Base-by-base conservation (phyloP, 2,797 vertebrate species). In the Dryobates pubescens region DNA sequence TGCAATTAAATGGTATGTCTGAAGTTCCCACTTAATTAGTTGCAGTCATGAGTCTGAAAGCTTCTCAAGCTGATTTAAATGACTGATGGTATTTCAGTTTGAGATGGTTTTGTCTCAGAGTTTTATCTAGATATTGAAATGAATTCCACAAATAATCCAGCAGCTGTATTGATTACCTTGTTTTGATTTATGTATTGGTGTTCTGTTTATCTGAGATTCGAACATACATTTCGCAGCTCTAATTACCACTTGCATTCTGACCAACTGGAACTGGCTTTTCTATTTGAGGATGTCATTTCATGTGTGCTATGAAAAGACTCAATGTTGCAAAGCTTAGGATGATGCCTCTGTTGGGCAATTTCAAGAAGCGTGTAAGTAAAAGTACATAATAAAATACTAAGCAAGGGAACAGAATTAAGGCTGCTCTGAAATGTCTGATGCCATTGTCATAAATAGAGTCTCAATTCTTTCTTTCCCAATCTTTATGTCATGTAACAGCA, bases 51-150 rank as follows among this genome's bases (percentile, higher is more conserved):
- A 93, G 81, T 94, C 93, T 96, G 95, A 97, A 96, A 95, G 94
- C 90, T 95, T 95, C 95, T 97, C 92, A 93, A 93, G 96, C 95
- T 92, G 91, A 96, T 97, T 94, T 93, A 67, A 96, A 89, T 95
- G 73, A 96, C 65, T 88, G 68, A 95, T 96, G 89, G 71, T 82
- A 89, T 94, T 95, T 96, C n/a, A 84, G 94, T 95, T 83, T 72
- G 74, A 96, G 92, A 91, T 93, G 10, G 54, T 96, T 89, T 32
- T 38, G 92, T 88, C 95, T 81, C 62, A n/a, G 57, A 75, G 93
- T 97, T 95, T 95, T 79, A 91, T 95, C 82, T 92, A 71, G 68
- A 59, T 87, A 89, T 64, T 84, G 59, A 82, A 59, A 86, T 27
- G 41, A 96, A 96, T 93, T 74, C 64, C 83, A 88, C 69, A 92